phyloP scores from a whole-genome alignment of 1,140 invertebrate genomes.

The Anastrepha ludens region DNA sequence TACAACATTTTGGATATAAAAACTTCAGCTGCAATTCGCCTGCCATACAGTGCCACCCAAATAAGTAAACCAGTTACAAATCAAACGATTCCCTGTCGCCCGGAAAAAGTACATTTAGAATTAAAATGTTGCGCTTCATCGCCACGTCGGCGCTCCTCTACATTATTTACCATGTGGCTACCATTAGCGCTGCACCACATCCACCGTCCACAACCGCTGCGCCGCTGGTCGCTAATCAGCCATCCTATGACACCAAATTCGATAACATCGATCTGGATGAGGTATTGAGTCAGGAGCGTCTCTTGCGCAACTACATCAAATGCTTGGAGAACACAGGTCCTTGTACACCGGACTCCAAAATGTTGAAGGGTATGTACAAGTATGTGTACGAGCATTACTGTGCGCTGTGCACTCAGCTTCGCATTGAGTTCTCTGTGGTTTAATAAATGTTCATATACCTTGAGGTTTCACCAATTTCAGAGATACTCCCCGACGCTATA shows the following conservation, averaged over 20 bases:
- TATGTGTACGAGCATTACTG: neutral
- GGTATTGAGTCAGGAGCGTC: slow-evolving; percentile 80
- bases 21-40: neutral
- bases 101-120: neutral
- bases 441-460: slow-evolving; percentile 42
- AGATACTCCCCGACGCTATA: slow-evolving; percentile 81
- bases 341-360: slow-evolving; percentile 82
- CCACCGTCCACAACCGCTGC: slow-evolving; percentile 61
- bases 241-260: slow-evolving; percentile 82
- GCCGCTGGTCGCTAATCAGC: slow-evolving; percentile 56
- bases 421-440: neutral
- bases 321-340: slow-evolving; percentile 80
- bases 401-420: too few relatives aligned
- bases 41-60: neutral
- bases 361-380: slow-evolving; percentile 77
- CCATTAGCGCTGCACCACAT: slow-evolving; percentile 59
- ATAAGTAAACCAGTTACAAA: neutral
- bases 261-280: slow-evolving; percentile 83
- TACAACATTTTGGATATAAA: neutral
- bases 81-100: neutral
- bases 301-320: slow-evolving; percentile 80
- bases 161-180: neutral
- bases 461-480: slow-evolving; percentile 60
- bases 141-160: neutral
- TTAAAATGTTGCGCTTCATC: slow-evolving; percentile 35